These are phyloP conservation scores for Steinernema feltiae DNA, from an alignment of 1,140 invertebrate genomes.

Conservation along the genomic window DNA sequence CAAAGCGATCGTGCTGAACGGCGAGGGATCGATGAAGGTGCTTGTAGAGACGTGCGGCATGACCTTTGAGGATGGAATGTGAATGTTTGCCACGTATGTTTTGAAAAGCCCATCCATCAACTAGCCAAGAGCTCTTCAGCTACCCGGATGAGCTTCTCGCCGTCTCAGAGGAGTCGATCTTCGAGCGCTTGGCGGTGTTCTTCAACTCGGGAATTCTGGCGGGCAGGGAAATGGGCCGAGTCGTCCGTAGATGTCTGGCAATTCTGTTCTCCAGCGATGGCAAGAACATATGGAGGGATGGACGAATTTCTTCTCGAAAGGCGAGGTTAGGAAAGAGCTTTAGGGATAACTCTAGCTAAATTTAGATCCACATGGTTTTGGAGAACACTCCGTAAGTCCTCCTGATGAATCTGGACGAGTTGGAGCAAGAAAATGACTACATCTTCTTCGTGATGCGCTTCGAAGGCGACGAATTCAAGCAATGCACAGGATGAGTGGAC, in stretches of 20 bases:
- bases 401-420: slow-evolving; percentile 38
- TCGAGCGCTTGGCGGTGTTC: slow-evolving; percentile 31
- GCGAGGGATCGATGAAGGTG: slow-evolving; percentile 13
- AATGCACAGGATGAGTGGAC: no score
- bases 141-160: slow-evolving; percentile 20
- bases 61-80: slow-evolving; percentile 27
- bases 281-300: slow-evolving; percentile 38
- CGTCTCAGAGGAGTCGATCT: not conserved
- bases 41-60: slow-evolving; percentile 25
- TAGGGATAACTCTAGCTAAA: not conserved
- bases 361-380: slow-evolving; percentile 35
- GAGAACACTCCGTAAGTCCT: slow-evolving; percentile 41
- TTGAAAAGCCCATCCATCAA: not conserved
- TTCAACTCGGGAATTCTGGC: slow-evolving; percentile 23
- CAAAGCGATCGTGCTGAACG: slow-evolving; percentile 20
- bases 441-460: slow-evolving; percentile 52
- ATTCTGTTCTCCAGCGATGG: slow-evolving; percentile 37
- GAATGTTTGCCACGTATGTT: slow-evolving; percentile 23
- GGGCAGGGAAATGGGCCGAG: slow-evolving; percentile 22
- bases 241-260: slow-evolving; percentile 39
- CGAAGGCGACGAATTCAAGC: slow-evolving; percentile 33
- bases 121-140: not conserved
- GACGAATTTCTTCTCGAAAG: slow-evolving; percentile 37
- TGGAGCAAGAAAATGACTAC: slow-evolving; percentile 52
- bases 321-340: slow-evolving; percentile 41